Base-by-base conservation (phyloP, 1,140 invertebrate species). In the Drosophila biarmipes region DNA sequence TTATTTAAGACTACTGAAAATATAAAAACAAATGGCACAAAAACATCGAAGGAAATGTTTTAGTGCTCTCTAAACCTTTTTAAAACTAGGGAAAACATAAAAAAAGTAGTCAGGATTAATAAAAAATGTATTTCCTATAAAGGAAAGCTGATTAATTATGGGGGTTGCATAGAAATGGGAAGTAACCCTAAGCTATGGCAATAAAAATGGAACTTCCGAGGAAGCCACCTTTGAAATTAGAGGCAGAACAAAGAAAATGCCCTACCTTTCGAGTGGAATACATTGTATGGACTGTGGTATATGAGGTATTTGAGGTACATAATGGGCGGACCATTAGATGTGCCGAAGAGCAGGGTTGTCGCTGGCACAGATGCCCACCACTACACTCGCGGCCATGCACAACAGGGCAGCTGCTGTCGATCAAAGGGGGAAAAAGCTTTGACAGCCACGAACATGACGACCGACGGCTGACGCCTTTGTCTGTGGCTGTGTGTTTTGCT, bases 391-490 rank as follows among this genome's bases (percentile, higher is more conserved):
- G 53, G 35, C 15, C 24, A 55, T 27, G 40, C 19, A 49, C 29
- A 58, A 58, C 29, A 19, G 15, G 62, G 40, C 62, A 49, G 48
- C 77, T 72, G 61, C 54, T 64, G 72, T 76, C 68, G 43, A 77
- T 77, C 73, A 68, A 68, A 67, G 27, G 12, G 35, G n/a, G 27
- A 55, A 14, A 55, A 51, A 69, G 35, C 31, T 67, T 52, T 46
- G 38, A 61, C 64, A 62, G 53, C 51, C 51, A 69, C 56, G 52
- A 49, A 58, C 14, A 55, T 63, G 34, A 61, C 35, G 34, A 46
- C 52, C 29, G 49, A 53, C 45, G 34, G 38, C 52, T 35, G 49
- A 53, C 45, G 34, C 24, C 27, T 64, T 24, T 40, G 4, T 53
- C 19, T 46, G 12, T 57, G n/a, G n/a, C n/a, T n/a, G 52, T 55